phyloP scores from a whole-genome alignment of 1,140 invertebrate genomes.

The Monochamus saltuarius region DNA sequence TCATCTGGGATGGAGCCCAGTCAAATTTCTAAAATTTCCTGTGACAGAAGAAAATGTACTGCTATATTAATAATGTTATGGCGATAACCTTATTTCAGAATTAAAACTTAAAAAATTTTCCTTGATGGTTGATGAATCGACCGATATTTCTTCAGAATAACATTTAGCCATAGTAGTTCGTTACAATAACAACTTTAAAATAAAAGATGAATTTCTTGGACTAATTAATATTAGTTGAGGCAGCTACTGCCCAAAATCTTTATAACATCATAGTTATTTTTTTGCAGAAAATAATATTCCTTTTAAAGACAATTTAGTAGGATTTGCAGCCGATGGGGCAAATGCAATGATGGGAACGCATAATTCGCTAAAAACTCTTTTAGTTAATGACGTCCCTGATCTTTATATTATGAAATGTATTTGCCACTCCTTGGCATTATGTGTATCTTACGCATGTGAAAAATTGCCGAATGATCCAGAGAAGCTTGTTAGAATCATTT shows the following conservation, averaged over 20 bases:
- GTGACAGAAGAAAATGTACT: conserved; percentile 24
- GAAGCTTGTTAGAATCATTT: neutral
- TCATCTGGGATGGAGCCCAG: conserved; percentile 22
- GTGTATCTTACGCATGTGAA: conserved; percentile 5
- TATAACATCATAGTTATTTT: conserved; percentile 17
- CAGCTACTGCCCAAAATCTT: too few species aligned
- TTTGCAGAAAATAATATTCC: conserved; percentile 45
- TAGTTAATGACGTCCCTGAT: neutral
- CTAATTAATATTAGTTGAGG: conserved; percentile 36
- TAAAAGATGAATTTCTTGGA: conserved; percentile 43
- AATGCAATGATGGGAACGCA: conserved; percentile 48
- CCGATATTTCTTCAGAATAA: conserved; percentile 12
- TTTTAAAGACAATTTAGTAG: conserved; percentile 46
- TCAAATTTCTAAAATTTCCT: conserved; percentile 17
- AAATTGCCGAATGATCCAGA: conserved; percentile 7
- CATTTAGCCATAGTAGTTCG: conserved; percentile 7
- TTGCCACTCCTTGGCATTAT: conserved; percentile 9
- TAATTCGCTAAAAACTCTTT: conserved; percentile 34
- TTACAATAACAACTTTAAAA: conserved; percentile 19
- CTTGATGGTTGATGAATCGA: conserved; percentile 16
- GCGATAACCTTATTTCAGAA: neutral
- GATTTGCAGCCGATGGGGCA: conserved; percentile 49
- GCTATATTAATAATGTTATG: conserved; percentile 14
- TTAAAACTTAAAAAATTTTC: conserved; percentile 8
- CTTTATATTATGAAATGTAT: conserved; percentile 16